Evolutionary conservation across 2,888 invertebrate species (phyloP), one percentile per base, ranked within the genome.

Genomic region (Uropetala carovei): DNA sequence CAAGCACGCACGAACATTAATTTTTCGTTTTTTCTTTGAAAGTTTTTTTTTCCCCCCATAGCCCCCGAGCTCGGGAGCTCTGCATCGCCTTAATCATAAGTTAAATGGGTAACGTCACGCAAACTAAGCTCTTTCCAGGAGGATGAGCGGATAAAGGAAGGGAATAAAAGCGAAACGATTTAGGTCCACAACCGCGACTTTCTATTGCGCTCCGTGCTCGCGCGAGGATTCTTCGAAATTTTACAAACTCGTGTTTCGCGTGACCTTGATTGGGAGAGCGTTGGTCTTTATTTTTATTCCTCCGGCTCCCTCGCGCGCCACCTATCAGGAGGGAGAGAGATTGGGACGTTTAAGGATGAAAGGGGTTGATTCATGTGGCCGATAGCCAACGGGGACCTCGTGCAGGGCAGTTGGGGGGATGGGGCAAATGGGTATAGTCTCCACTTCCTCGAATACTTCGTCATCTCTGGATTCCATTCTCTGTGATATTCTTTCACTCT

Each of bases 371-470:
- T 59, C 86, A 86, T 86, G 27, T 58, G 13, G 58, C 22, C 9
- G 85, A 85, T 57, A n/a, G 13, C 57, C 14, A 22, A 57, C 58
- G 13, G 14, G 86, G 30, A 16, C 58, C 27, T 43, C 43, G 56
- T n/a, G 82, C 43, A 43, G 57, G n/a, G 9, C 2, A 7, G 18
- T 27, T 27, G 27, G 27, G 86, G 30, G 57, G 22, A 18, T 14
- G 59, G 56, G 8, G 57, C 43, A 57, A 57, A 13, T 58, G 60
- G 86, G 27, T 59, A 86, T 27, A 59, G 59, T 86, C 14, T 59
- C 14, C 27, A 60, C 86, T 86, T 86, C 60, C 86, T 58, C 22
- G 85, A 86, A 86, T 27, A 59, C 58, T 86, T 86, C 59, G 27
- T 86, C 86, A 86, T 27, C 83, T 18, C 83, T 56, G 56, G 16